phyloP scores from a whole-genome alignment of 64 coral and sea anemone species.

The Anthopleura sola region DNA sequence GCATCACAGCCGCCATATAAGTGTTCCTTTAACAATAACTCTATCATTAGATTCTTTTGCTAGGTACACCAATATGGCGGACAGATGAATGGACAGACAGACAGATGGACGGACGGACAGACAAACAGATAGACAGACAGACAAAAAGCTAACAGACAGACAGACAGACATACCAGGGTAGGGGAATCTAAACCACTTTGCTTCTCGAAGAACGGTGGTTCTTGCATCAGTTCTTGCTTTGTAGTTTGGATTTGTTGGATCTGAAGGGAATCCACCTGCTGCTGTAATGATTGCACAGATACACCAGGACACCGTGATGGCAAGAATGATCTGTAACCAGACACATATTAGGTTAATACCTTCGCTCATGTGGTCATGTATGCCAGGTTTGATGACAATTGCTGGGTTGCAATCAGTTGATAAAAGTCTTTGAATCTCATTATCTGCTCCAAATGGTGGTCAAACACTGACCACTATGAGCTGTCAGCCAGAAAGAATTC shows the following conservation, averaged over 20 bases:
- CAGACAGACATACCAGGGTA: slow-evolving; percentile 28
- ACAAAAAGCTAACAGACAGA: neutral
- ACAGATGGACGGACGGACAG: neutral
- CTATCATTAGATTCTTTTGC: too few relatives aligned
- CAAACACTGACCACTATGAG: too few relatives aligned
- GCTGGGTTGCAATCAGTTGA: too few relatives aligned
- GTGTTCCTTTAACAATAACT: too few relatives aligned
- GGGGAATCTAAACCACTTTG: slow-evolving; percentile 37
- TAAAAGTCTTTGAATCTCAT: too few relatives aligned
- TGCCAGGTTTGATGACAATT: too few relatives aligned
- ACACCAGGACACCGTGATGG: slow-evolving; percentile 41
- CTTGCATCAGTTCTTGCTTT: slow-evolving; percentile 60
- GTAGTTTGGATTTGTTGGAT: slow-evolving; percentile 34
- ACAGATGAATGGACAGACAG: neutral
- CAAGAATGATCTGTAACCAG: slow-evolving; percentile 45
- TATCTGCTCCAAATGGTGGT: too few relatives aligned
- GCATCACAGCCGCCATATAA: too few relatives aligned
- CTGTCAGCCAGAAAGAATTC: too few relatives aligned
- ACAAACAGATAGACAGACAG: neutral
- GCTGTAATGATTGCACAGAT: slow-evolving; percentile 57
- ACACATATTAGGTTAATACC: neutral
- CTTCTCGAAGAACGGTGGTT: slow-evolving; percentile 42
- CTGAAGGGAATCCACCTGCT: slow-evolving; percentile 47
- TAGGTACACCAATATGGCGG: too few relatives aligned
- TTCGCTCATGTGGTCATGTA: neutral